phyloP scores from a whole-genome alignment of 2,797 vertebrate genomes.

The Tenualosa thibaudeaui region DNA sequence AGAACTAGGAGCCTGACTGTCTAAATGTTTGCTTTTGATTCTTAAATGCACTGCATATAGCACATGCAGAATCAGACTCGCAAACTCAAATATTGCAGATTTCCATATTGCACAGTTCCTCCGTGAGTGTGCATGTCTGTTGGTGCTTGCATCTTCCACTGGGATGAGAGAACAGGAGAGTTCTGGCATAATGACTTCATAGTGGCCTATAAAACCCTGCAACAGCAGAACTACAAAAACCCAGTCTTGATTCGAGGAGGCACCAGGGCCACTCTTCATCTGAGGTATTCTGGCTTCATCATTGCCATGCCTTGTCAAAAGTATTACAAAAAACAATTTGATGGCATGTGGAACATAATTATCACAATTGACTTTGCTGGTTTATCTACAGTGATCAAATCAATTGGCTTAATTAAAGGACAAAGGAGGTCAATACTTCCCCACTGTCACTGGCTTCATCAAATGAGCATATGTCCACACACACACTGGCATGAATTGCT shows the following conservation, averaged over 20 bases:
- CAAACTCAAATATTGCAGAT: not conserved
- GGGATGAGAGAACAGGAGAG: not conserved
- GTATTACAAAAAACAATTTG: not conserved
- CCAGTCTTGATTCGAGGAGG: not conserved
- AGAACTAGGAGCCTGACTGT: not conserved
- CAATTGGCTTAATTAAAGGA: slow-evolving; percentile 8
- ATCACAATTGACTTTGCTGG: slow-evolving; percentile 5
- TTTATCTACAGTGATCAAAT: slow-evolving; percentile 23
- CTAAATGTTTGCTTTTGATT: not conserved
- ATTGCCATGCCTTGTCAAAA: not conserved
- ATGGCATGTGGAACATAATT: slow-evolving; percentile 12
- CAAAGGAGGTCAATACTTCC: not conserved
- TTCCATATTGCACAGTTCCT: not conserved
- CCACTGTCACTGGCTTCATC: not conserved
- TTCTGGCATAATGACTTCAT: not conserved
- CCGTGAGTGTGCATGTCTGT: not conserved
- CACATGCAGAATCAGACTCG: not conserved
- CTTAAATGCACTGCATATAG: not conserved
- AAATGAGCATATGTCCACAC: not conserved
- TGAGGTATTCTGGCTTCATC: not conserved
- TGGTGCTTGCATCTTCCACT: not conserved
- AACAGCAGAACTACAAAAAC: not conserved
- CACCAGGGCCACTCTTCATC: not conserved
- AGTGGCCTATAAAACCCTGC: slow-evolving; percentile 1
- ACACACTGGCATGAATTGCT: not conserved